A percentile compares a stretch with the other conserved stretches of the same genome.
Evolutionary conservation across 1,140 invertebrate species (phyloP).

Genomic region (Periplaneta americana): DNA sequence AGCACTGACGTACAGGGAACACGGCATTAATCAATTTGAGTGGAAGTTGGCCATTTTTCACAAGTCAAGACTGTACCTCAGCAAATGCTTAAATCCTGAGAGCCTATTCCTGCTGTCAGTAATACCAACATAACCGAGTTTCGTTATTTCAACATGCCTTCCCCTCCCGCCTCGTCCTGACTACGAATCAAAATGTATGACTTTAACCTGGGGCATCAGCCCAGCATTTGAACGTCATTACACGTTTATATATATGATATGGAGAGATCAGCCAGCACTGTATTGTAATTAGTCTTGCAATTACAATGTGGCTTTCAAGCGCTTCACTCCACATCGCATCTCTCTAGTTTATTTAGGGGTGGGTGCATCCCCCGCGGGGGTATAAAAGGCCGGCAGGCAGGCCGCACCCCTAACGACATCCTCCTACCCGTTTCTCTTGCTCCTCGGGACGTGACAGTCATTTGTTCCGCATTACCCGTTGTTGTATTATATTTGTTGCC

Average conservation of each 20-base stretch:
- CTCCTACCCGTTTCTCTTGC: background rate
- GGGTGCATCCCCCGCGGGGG: background rate
- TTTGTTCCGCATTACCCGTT: slow-evolving; percentile 10
- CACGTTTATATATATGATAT: background rate
- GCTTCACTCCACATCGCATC: background rate
- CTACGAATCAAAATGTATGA: background rate
- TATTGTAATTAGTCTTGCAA: slow-evolving; percentile 5
- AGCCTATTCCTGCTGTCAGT: slow-evolving; percentile 1
- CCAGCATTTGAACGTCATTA: slow-evolving; percentile 5
- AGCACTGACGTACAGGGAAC: too few species aligned
- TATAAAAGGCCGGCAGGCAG: background rate
- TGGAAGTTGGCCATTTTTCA: background rate
- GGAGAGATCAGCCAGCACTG: background rate
- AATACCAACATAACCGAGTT: slow-evolving; percentile 9
- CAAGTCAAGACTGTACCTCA: background rate
- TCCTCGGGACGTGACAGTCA: slow-evolving; percentile 9
- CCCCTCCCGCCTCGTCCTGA: background rate
- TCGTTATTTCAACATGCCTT: background rate
- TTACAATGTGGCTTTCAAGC: slow-evolving; percentile 5
- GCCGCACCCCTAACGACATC: slow-evolving; percentile 5
- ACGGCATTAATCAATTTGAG: too few species aligned
- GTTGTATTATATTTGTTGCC: too few species aligned
- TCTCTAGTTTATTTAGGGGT: background rate
- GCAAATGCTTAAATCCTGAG: slow-evolving; percentile 2
- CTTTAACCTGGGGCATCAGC: slow-evolving; percentile 9